Conservation (phyloP, 2,888 invertebrate genomes). For the Stenotaenia linearis region DNA sequence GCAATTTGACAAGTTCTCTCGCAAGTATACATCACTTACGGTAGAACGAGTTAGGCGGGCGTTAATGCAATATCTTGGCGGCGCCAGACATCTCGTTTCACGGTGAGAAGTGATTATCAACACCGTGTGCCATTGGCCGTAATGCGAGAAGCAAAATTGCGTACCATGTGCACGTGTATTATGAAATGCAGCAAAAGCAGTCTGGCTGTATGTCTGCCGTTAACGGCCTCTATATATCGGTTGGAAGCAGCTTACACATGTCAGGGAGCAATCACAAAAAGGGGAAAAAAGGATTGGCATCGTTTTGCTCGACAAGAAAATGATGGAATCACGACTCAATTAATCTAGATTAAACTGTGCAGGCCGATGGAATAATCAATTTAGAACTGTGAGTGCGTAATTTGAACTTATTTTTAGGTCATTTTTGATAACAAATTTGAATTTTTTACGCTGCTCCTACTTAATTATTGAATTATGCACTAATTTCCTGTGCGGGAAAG, state of each 20-base stretch:
- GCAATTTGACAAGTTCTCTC: background rate
- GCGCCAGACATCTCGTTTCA: background rate
- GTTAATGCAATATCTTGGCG: slow-evolving; percentile 26
- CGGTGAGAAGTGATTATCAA: background rate
- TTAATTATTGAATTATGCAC: too few relatives aligned
- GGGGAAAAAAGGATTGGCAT: background rate
- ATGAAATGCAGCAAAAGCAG: background rate
- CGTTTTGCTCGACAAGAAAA: background rate
- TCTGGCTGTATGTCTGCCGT: background rate
- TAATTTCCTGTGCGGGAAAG: too few relatives aligned
- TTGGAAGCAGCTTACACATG: background rate
- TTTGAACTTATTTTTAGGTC: background rate
- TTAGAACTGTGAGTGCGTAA: background rate
- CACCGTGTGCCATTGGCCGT: background rate
- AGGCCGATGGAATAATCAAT: background rate
- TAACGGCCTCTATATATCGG: background rate
- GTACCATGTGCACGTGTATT: background rate
- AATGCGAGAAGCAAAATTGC: background rate
- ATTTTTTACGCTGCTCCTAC: too few relatives aligned
- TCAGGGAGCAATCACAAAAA: background rate
- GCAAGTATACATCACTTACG: background rate
- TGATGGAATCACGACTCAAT: background rate
- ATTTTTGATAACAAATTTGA: background rate
- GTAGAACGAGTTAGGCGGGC: background rate
- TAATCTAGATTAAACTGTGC: background rate